Evolutionary conservation across 2,888 invertebrate genomes (phyloP).

Genomic region (Shargacucullia verbasci): DNA sequence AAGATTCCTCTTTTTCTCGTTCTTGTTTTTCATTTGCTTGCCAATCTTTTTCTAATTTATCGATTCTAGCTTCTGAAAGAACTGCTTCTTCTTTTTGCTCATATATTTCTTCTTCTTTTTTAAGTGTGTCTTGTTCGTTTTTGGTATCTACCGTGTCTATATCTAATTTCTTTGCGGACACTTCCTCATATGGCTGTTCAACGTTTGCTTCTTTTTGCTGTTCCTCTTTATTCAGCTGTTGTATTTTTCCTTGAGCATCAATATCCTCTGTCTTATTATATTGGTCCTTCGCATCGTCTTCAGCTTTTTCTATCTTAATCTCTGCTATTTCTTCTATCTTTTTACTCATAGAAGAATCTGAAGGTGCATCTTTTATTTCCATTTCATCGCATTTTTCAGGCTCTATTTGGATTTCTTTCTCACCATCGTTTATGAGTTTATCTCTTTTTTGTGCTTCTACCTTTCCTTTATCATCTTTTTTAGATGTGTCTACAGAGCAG

Average conservation of each 20-base stretch:
- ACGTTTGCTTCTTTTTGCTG: background rate
- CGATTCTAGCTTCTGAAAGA: background rate
- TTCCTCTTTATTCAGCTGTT: background rate
- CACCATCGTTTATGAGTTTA: too few relatives aligned
- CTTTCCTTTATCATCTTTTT: background rate
- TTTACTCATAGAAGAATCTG: background rate
- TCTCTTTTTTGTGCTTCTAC: too few relatives aligned
- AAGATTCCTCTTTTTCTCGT: constrained; percentile 5
- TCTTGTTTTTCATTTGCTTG: constrained; percentile 5
- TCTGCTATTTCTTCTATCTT: background rate
- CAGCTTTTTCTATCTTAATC: background rate
- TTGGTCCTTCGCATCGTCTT: background rate
- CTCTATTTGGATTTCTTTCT: too few relatives aligned
- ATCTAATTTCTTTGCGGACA: background rate
- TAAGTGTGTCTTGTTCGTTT: background rate
- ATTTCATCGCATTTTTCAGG: too few relatives aligned
- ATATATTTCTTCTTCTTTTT: background rate
- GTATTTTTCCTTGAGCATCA: background rate
- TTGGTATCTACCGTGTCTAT: background rate
- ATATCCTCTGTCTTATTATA: background rate
- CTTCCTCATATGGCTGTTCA: background rate
- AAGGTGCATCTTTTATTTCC: background rate
- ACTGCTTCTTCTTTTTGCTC: background rate
- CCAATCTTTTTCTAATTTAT: background rate
- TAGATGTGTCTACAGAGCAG: background rate